A percentile compares a stretch with the other conserved stretches of the same genome.
These are phyloP conservation scores for Ips typographus DNA, from an alignment of 1,140 invertebrate genomes.

Conservation along the genomic window DNA sequence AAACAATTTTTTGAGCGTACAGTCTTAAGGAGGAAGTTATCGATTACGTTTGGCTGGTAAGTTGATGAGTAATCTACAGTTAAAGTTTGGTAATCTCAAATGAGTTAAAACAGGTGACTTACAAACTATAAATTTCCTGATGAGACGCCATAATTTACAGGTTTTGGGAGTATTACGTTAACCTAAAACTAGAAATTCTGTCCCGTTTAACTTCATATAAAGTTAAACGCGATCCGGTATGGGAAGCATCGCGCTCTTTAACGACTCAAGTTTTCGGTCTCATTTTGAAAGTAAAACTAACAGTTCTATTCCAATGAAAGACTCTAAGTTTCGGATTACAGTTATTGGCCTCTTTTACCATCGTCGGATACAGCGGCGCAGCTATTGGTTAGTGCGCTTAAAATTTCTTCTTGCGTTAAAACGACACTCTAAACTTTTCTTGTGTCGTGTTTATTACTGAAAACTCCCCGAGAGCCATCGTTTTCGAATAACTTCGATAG, in stretches of 20 bases:
- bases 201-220: constrained; percentile 31
- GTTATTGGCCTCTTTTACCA: constrained; percentile 37
- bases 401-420: background rate
- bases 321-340: constrained; percentile 43
- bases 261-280: constrained; percentile 44
- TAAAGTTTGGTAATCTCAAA: no score
- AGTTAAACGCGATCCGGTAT: constrained; percentile 31
- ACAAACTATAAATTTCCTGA: background rate
- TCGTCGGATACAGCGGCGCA: constrained; percentile 23
- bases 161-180: constrained; percentile 19
- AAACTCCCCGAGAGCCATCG: background rate
- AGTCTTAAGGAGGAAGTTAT: no score
- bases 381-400: constrained; percentile 5
- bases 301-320: constrained; percentile 43
- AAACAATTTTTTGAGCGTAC: no score
- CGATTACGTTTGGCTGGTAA: no score
- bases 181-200: constrained; percentile 29
- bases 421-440: background rate
- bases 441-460: background rate
- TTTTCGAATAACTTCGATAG: background rate
- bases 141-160: constrained; percentile 12
- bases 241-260: constrained; percentile 33
- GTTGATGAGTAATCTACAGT: no score
- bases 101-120: no score
- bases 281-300: constrained; percentile 45